A percentile compares a stretch with the other conserved stretches of the same genome.
Conservation (phyloP, 2,113 vertebrate species). For the Neomonachus schauinslandi region DNA sequence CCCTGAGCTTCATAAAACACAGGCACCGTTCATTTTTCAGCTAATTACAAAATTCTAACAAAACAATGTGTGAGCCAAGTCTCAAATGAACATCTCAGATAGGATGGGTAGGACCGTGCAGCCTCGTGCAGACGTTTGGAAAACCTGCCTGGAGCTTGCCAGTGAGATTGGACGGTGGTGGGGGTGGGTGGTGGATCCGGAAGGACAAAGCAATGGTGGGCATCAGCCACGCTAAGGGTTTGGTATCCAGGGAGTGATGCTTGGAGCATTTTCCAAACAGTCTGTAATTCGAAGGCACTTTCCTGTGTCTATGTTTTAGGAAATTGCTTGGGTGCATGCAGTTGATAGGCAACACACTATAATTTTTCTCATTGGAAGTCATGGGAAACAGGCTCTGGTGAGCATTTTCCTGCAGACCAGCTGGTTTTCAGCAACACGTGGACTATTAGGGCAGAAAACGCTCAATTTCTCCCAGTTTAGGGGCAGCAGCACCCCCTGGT, state of each 20-base stretch:
- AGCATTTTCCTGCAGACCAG: neutral
- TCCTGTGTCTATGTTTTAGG: neutral
- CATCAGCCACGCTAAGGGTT: neutral
- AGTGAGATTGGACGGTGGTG: neutral
- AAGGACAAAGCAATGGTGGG: neutral
- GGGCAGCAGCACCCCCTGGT: constrained; percentile 56
- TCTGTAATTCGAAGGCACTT: neutral
- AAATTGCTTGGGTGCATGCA: neutral
- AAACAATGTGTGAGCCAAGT: neutral
- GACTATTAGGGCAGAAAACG: neutral
- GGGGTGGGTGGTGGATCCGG: neutral
- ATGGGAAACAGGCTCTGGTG: neutral
- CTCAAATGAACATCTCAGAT: neutral
- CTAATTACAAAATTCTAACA: neutral
- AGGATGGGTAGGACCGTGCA: neutral
- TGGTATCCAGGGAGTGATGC: neutral
- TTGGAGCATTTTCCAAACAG: neutral
- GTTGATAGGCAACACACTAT: neutral
- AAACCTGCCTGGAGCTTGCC: neutral
- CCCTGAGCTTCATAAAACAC: neutral
- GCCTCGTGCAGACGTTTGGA: neutral
- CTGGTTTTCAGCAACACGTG: neutral
- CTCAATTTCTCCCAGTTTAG: neutral
- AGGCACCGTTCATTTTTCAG: neutral
- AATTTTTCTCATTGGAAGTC: neutral